phyloP scores from a whole-genome alignment of 2,797 vertebrate genomes.

The Anabacerthia variegaticeps region DNA sequence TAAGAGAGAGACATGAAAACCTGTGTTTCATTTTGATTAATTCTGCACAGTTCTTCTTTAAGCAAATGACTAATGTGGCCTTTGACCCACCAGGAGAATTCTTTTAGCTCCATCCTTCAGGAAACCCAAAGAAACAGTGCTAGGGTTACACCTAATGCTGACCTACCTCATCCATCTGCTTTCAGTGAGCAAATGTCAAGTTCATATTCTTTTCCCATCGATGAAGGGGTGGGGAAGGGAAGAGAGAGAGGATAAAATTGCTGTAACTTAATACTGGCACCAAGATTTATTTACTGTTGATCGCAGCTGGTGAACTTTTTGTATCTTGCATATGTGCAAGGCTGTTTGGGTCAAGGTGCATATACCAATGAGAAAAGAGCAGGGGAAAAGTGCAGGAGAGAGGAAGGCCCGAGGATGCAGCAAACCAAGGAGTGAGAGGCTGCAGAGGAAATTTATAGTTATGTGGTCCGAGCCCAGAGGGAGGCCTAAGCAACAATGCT shows the following conservation, averaged over 20 bases:
- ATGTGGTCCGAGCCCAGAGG: conserved; percentile 68
- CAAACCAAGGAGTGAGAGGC: conserved; percentile 67
- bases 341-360: conserved; percentile 75
- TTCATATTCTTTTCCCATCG: conserved; percentile 66
- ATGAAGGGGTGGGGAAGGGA: conserved; percentile 38
- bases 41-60: conserved; percentile 69
- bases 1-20: conserved; percentile 60
- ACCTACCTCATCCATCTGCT: conserved; percentile 61
- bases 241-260: conserved; percentile 48
- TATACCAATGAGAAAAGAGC: conserved; percentile 31
- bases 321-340: conserved; percentile 69
- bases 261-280: conserved; percentile 70
- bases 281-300: conserved; percentile 74
- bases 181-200: conserved; percentile 66
- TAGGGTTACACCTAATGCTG: conserved; percentile 50
- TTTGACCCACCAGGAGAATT: conserved; percentile 54
- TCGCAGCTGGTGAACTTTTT: conserved; percentile 67
- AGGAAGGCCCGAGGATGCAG: conserved; percentile 62
- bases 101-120: conserved; percentile 52
- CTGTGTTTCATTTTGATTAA: conserved; percentile 73
- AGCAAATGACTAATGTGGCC: conserved; percentile 65
- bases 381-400: conserved; percentile 36
- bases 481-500: conserved; percentile 79
- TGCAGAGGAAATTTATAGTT: conserved; percentile 77
- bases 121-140: conserved; percentile 65